These are phyloP conservation scores for Acleris sparsana DNA, from an alignment of 2,888 invertebrate genomes.

Conservation along the genomic window DNA sequence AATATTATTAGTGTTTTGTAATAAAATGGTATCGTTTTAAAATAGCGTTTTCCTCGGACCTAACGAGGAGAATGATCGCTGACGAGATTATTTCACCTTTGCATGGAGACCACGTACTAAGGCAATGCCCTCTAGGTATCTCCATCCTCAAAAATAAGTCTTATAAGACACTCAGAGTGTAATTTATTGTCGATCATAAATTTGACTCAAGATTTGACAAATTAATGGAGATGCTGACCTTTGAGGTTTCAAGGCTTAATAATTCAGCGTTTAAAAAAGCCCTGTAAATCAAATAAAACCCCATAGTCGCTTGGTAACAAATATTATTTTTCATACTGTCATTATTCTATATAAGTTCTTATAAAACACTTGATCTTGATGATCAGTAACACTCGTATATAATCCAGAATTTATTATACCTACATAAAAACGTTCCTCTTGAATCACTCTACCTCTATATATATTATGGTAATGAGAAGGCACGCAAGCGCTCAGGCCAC, in stretches of 20 bases:
- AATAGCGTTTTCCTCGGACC: not conserved
- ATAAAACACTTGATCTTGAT: too few species aligned
- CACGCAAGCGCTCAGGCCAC: too few species aligned
- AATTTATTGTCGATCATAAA: conserved; percentile 12
- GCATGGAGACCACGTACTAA: conserved; percentile 15
- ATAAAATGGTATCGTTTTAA: not conserved
- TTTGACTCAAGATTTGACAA: not conserved
- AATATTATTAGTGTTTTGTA: too few species aligned
- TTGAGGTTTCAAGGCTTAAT: not conserved
- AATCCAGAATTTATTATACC: too few species aligned
- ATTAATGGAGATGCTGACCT: conserved; percentile 7
- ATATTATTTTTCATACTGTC: too few species aligned
- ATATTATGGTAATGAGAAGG: too few species aligned
- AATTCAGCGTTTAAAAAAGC: not conserved
- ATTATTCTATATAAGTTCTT: too few species aligned
- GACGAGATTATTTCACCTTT: not conserved
- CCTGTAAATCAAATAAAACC: too few species aligned
- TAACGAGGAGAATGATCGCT: not conserved
- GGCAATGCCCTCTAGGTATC: conserved; percentile 11
- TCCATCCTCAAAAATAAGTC: not conserved
- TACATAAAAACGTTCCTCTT: too few species aligned
- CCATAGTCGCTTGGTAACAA: too few species aligned
- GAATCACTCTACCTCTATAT: too few species aligned
- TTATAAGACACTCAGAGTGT: conserved; percentile 13
- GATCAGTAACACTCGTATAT: too few species aligned